Conservation (phyloP, 2,888 invertebrate species). For the Cosmia trapezina region DNA sequence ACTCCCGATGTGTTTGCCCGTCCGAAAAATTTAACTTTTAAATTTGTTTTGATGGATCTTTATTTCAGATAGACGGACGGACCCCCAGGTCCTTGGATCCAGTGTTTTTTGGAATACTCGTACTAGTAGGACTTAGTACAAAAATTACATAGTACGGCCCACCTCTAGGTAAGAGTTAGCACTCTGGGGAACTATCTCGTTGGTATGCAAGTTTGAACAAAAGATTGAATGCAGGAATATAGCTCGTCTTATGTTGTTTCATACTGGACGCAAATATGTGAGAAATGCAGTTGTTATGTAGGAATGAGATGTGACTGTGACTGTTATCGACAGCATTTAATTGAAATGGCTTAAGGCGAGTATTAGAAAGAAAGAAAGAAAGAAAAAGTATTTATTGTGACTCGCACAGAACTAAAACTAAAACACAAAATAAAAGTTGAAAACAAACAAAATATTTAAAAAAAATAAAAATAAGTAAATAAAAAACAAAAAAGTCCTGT, state of each 20-base stretch:
- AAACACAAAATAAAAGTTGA: too few relatives aligned
- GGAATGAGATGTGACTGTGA: neutral
- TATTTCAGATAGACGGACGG: too few relatives aligned
- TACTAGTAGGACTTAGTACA: neutral
- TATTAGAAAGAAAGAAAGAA: too few relatives aligned
- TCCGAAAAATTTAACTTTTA: too few relatives aligned
- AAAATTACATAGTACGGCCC: neutral
- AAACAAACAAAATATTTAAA: too few relatives aligned
- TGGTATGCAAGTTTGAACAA: conserved; percentile 48
- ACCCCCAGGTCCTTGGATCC: neutral
- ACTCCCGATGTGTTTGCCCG: too few relatives aligned
- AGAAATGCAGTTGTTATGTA: conserved; percentile 2
- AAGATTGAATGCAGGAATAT: conserved; percentile 35
- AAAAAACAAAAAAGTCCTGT: too few relatives aligned
- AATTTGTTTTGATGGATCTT: too few relatives aligned
- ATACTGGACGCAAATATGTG: conserved; percentile 11
- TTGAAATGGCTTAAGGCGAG: neutral
- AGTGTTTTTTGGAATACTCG: neutral
- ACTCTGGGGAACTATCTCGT: conserved; percentile 34
- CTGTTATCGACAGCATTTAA: neutral
- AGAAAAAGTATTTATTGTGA: too few relatives aligned
- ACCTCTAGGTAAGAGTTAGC: conserved; percentile 14
- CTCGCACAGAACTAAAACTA: too few relatives aligned
- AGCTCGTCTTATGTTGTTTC: conserved; percentile 24
- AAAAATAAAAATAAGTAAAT: too few relatives aligned